Evolutionary conservation across 2,888 invertebrate species (phyloP), one percentile per base, ranked within the genome.

Genomic region (Epirrhoe alternata): DNA sequence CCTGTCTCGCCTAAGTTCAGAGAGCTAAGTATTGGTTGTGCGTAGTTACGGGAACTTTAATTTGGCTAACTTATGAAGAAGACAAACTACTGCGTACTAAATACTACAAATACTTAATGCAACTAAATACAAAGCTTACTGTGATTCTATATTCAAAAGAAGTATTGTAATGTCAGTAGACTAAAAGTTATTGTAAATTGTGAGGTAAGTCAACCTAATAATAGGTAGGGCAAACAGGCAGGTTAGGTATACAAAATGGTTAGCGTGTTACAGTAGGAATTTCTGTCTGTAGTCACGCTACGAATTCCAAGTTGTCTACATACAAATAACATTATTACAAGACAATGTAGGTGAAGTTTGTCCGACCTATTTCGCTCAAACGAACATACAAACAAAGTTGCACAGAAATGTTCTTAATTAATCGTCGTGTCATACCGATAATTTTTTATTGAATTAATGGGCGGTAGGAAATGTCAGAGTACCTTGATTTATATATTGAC

Each of bases 241-340:
- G 14, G 57, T 12, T 47, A 47, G 47, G 50, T 62, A 79, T 78
- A 79, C 78, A 80, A 82, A 47, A 17, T 82, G 80, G 82, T 77
- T 82, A 76, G 80, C 81, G 78, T 85, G 82, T 79, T 77, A 80
- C 80, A 72, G 78, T 79, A 84, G 83, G 85, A 86, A 88, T 89
- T 84, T 86, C 84, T 81, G 86, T 83, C 79, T 68, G 73, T 73
- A 86, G 88, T 87, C 88, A 89, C 89, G 89, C 89, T 82, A 88
- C 77, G 80, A 77, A 84, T 82, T 81, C 82, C 80, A 77, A 79
- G 80, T 85, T 83, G 85, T 86, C 83, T 84, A 78, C 82, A 81
- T 81, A 81, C 77, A 81, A 81, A 86, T 86, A 77, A 80, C 79
- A 80, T 81, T 77, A 82, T 82, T 81, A 80, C 74, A 71, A 76